phyloP scores from a whole-genome alignment of 2,888 invertebrate species.

The Apamea sordens region DNA sequence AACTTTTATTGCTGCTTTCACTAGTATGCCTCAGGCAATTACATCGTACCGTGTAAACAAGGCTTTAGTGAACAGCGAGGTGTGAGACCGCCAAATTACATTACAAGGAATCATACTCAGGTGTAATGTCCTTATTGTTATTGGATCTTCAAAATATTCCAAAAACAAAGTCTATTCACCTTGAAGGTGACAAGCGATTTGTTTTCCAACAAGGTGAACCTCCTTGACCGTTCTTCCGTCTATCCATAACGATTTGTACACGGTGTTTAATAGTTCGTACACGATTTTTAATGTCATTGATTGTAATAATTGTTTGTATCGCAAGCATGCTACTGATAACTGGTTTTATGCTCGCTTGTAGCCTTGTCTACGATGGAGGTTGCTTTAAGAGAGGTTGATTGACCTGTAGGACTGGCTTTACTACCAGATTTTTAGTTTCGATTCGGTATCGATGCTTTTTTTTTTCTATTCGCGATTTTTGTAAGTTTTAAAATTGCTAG shows the following conservation, averaged over 20 bases:
- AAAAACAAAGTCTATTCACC: conserved; percentile 48
- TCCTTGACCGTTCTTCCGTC: conserved; percentile 47
- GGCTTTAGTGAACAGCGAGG: background rate
- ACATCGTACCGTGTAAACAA: background rate
- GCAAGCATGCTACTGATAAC: conserved; percentile 45
- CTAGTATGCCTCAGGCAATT: background rate
- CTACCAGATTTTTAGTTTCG: conserved; percentile 8
- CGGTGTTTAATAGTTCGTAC: conserved; percentile 45
- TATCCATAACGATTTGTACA: conserved; percentile 24
- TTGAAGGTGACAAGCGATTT: conserved; percentile 46
- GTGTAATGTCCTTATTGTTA: conserved; percentile 36
- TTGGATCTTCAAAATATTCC: conserved; percentile 48
- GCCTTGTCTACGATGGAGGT: conserved; percentile 21
- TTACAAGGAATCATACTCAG: conserved; percentile 21
- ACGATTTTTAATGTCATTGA: conserved; percentile 55
- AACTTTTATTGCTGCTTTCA: background rate
- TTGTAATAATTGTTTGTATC: conserved; percentile 46
- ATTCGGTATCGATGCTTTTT: background rate
- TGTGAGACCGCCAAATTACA: background rate
- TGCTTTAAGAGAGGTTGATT: conserved; percentile 40
- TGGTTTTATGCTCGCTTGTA: conserved; percentile 50
- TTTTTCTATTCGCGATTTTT: background rate
- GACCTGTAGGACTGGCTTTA: conserved; percentile 38
- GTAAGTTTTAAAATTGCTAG: background rate
- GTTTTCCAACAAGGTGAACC: conserved; percentile 57